Conservation (phyloP, 2,113 vertebrate genomes). For the Zapornia atra region DNA sequence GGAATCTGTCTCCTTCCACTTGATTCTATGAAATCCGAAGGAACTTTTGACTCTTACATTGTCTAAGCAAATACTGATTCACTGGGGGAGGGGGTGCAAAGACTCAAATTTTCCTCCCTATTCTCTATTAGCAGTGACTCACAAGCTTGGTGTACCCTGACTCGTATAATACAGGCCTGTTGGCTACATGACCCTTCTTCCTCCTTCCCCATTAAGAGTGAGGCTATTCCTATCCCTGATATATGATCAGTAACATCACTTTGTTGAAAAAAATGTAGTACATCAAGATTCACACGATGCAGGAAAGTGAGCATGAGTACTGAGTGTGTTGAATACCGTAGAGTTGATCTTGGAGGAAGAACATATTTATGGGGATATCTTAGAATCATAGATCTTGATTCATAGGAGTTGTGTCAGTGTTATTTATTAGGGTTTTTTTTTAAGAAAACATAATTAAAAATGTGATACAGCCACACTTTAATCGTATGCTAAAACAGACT, state of each 20-base stretch:
- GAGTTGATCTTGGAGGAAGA: background rate
- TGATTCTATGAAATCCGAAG: background rate
- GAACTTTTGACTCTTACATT: background rate
- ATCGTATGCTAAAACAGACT: background rate
- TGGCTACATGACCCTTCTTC: background rate
- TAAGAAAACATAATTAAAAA: background rate
- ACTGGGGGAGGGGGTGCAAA: background rate
- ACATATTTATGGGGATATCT: background rate
- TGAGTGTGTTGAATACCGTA: background rate
- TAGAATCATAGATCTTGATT: background rate
- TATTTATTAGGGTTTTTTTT: background rate
- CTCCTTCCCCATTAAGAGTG: background rate
- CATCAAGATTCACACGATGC: background rate
- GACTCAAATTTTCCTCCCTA: background rate
- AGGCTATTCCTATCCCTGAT: background rate
- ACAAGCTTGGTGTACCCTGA: background rate
- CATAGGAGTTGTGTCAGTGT: background rate
- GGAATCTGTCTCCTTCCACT: background rate
- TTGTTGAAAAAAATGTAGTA: background rate
- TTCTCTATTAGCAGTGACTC: background rate
- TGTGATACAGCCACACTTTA: background rate
- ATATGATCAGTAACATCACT: background rate
- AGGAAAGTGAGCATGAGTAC: background rate
- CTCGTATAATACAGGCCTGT: background rate
- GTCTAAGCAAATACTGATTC: background rate